Conservation (phyloP, 2,797 vertebrate genomes). For the Ptychadena robeensis region DNA sequence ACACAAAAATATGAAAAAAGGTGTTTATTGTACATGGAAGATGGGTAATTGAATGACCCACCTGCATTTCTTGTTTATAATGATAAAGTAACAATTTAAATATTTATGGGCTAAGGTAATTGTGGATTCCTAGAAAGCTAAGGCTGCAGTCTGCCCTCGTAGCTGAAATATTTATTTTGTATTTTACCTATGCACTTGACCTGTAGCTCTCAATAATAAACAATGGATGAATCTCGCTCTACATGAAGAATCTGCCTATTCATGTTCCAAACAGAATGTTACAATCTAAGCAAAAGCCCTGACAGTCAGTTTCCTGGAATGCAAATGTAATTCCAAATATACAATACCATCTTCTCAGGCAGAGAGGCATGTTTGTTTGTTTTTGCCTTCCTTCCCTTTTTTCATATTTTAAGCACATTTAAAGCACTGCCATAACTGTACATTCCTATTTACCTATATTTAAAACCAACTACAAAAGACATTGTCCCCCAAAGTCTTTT, state of each 20-base stretch:
- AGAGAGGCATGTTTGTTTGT: background rate
- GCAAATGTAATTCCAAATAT: background rate
- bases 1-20: conserved; percentile 35
- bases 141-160: background rate
- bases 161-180: conserved; percentile 38
- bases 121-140: conserved; percentile 25
- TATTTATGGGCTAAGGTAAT: conserved; percentile 30
- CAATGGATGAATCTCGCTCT: conserved; percentile 34
- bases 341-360: background rate
- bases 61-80: conserved; percentile 30
- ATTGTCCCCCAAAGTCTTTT: too few species aligned
- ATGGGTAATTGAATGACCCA: conserved; percentile 36
- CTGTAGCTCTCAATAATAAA: conserved; percentile 40
- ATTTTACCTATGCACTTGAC: conserved; percentile 50
- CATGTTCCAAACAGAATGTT: conserved; percentile 29
- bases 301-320: conserved; percentile 15
- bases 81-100: conserved; percentile 45
- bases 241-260: conserved; percentile 36
- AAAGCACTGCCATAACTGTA: background rate
- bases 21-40: conserved; percentile 22
- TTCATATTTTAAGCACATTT: background rate
- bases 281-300: conserved; percentile 6
- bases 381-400: background rate
- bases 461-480: background rate
- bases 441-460: background rate